Evolutionary conservation across 2,113 vertebrate genomes (phyloP), one percentile per base, ranked within the genome.

Genomic region (Sylvia atricapilla): DNA sequence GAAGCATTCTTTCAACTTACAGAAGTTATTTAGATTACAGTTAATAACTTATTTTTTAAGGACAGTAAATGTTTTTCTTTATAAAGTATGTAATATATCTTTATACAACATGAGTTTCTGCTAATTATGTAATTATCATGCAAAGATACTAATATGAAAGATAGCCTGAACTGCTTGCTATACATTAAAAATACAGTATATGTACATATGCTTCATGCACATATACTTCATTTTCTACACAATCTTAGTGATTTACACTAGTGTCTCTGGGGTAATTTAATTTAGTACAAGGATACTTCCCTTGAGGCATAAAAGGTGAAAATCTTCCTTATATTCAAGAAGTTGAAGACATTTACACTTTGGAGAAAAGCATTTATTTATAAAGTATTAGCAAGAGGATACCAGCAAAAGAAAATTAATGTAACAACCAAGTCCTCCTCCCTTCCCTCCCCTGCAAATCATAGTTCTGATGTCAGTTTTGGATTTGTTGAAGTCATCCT

Each of bases 61-160:
- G 46, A 91, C n/a, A 84, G 56, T 90, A 87, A 95, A 74, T 19
- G 9, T 53, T 80, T 35, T 6, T 92, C 82, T 67, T 68, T 19
- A 73, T 78, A 63, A 30, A 70, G 22, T 63, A 86, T 82, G 85
- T 80, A 97, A 96, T 89, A 92, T 49, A 52, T 64, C 70, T 96
- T 87, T 66, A 73, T 70, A 73, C 21, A 37, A 62, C 82, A 78
- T 27, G 55, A 75, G n/a, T 78, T 95, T 88, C 73, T 66, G n/a
- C 13, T 97, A 94, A 97, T 95, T 96, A 95, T 41, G 43, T 63
- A 94, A 84, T 94, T 95, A 88, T 64, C 43, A 75, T 49, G 37
- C 27, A 64, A 64, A 56, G 56, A 94, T 52, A 95, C 94, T 93
- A 94, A 91, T 85, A 91, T 31, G 59, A 84, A 84, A 95, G 86